phyloP scores from a whole-genome alignment of 2,113 vertebrate genomes.

The Marmota flaviventris region DNA sequence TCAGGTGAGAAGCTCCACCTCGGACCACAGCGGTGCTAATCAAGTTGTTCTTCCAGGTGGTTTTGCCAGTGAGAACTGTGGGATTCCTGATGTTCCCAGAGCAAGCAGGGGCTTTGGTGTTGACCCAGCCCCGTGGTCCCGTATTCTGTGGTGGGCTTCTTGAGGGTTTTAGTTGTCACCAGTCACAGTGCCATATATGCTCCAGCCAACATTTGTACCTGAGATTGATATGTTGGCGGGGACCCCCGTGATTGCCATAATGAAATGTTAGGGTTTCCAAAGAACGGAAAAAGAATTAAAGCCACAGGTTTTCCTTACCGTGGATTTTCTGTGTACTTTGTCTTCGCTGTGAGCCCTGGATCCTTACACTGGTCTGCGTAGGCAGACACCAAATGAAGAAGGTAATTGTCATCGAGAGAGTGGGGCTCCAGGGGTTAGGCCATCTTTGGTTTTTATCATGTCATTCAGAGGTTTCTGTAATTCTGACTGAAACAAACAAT shows the following conservation, averaged over 20 bases:
- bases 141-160: not conserved
- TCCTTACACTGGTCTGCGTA: not conserved
- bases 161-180: not conserved
- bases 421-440: not conserved
- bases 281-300: not conserved
- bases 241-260: accelerated
- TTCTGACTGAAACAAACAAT: not conserved
- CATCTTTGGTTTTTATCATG: not conserved
- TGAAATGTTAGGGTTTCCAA: not conserved
- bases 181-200: not conserved
- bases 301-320: not conserved
- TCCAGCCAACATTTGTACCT: not conserved
- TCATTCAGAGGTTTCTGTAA: not conserved
- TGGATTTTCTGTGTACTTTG: not conserved
- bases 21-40: not conserved
- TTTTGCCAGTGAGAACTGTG: not conserved
- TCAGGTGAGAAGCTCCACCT: not conserved
- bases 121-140: not conserved
- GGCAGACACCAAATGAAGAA: not conserved
- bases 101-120: no score
- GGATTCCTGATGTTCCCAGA: not conserved
- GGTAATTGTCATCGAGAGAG: not conserved
- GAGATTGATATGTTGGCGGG: not conserved
- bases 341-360: not conserved
- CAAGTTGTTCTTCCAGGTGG: not conserved